Evolutionary conservation across 1,140 invertebrate genomes (phyloP), one percentile per base, ranked within the genome.

Genomic region (Anastrepha obliqua): DNA sequence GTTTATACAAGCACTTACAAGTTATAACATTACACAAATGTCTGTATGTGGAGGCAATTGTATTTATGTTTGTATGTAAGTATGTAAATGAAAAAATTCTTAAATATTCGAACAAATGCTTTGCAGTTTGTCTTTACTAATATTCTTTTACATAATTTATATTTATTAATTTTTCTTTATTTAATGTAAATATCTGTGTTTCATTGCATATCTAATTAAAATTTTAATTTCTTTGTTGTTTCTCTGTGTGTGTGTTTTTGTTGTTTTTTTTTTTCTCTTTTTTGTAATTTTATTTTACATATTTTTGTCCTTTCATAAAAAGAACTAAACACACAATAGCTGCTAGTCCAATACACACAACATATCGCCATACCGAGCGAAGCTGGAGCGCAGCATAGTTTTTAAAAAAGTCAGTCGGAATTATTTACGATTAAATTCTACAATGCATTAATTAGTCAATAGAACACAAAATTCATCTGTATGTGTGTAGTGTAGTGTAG

Each of bases 171-270:
- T 44, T 44, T 15, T 47, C 15, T 74, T 6, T 74, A 29, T 70
- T 70, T 42, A 42, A 70, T 70, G 65, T 74, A 74, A 47, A 47
- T 74, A 17, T 47, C 15, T 44, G 67, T 74, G 42, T 47, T 74
- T 74, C 67, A 44, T 74, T 74, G 67, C 67, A 74, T 74, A 67
- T 74, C 67, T 74, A 74, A 74, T 74, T 74, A 74, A 74, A 74
- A 74, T 47, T 74, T 74, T 44, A 17, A 74, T 74, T 74, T 47
- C 9, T 74, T 74, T n/a, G 9, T 62, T 3, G 29, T 70, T 70
- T 74, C 42, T 6, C 42, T 74, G 42, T 62, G 4, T 17, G 4
- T 62, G 11, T 62, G 11, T 62, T 62, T 5, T 17, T 62, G 11
- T 62, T 62, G 15, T 62, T 62, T 62, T 62, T 15, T 13, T 58